phyloP scores from a whole-genome alignment of 2,113 vertebrate genomes.

The Aldabrachelys gigantea region DNA sequence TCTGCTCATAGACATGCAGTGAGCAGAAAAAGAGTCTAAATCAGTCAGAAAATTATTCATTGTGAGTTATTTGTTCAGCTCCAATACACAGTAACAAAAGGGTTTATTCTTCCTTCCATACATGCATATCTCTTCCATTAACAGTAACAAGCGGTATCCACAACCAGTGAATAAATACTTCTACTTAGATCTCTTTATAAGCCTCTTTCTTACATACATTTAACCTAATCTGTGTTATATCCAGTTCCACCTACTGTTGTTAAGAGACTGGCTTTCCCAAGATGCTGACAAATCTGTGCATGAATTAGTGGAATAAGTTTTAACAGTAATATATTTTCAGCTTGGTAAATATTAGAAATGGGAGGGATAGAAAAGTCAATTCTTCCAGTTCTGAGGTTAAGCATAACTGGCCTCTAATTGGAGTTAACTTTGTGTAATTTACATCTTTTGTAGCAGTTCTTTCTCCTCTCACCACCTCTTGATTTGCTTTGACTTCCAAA shows the following conservation, averaged over 20 bases:
- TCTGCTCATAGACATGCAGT: background rate
- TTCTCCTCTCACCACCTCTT: background rate
- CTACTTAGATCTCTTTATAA: rapidly evolving
- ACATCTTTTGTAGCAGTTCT: background rate
- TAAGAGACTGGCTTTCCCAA: background rate
- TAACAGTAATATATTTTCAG: background rate
- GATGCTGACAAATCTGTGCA: background rate
- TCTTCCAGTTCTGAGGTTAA: background rate
- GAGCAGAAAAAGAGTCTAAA: slow-evolving; percentile 41
- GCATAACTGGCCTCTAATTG: background rate
- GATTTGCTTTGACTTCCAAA: background rate
- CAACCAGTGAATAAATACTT: background rate
- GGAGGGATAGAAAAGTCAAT: background rate
- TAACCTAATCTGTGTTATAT: background rate
- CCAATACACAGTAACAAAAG: background rate
- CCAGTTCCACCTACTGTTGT: background rate
- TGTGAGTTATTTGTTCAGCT: slow-evolving; percentile 46
- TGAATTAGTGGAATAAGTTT: background rate
- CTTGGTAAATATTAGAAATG: background rate
- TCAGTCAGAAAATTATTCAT: slow-evolving; percentile 52
- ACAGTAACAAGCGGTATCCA: background rate
- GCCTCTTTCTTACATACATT: background rate
- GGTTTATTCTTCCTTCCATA: background rate
- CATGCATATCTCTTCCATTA: background rate
- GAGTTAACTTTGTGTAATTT: background rate